phyloP scores from a whole-genome alignment of 1,140 invertebrate genomes.

The Zophobas morio region DNA sequence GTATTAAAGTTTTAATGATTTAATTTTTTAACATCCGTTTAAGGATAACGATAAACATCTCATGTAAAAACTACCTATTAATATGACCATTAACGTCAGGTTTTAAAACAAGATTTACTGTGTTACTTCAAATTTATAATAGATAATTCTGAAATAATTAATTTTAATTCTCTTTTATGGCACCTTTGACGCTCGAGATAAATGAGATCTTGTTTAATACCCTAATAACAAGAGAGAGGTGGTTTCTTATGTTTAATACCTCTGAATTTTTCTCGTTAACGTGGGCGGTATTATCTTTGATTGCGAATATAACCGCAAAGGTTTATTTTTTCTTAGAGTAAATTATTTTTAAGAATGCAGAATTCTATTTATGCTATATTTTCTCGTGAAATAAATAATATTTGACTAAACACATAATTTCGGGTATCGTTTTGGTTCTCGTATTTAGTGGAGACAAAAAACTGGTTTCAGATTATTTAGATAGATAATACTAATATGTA shows the following conservation, averaged over 20 bases:
- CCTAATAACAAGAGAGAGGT: constrained; percentile 20
- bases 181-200: constrained; percentile 34
- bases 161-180: constrained; percentile 42
- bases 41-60: constrained; percentile 41
- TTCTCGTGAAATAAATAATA: too few relatives aligned
- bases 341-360: too few relatives aligned
- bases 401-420: too few relatives aligned
- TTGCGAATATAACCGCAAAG: too few relatives aligned
- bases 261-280: constrained; percentile 19
- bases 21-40: constrained; percentile 46
- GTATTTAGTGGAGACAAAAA: too few relatives aligned
- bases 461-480: too few relatives aligned
- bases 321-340: too few relatives aligned
- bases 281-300: too few relatives aligned
- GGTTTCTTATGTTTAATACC: constrained; percentile 14
- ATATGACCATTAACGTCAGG: constrained; percentile 44
- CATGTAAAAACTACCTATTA: constrained; percentile 47
- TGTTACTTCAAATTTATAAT: constrained; percentile 38
- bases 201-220: constrained; percentile 27
- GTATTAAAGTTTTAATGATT: constrained; percentile 48
- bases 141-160: constrained; percentile 49
- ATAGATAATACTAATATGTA: too few relatives aligned
- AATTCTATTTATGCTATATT: too few relatives aligned
- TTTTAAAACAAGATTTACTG: constrained; percentile 48
- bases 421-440: too few relatives aligned